Evolutionary conservation across 2,888 invertebrate genomes (phyloP), one percentile per base, ranked within the genome.

Genomic region (Melieria picta): DNA sequence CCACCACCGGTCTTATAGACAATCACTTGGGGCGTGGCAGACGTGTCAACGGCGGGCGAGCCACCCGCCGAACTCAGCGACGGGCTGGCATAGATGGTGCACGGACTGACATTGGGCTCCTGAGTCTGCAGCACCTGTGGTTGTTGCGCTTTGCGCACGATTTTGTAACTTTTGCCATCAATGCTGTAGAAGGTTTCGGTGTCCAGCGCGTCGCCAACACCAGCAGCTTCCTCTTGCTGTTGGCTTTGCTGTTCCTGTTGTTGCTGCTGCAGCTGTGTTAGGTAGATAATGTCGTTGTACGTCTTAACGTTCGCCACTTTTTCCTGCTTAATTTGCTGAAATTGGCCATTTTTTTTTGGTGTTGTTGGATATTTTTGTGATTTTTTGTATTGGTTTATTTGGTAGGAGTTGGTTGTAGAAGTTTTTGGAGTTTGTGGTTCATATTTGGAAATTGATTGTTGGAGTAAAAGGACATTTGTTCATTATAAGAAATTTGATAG

Each of bases 61-160:
- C 83, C 85, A 56, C 81, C 85, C 56, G 86, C 83, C 48, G 85
- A 85, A 74, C 85, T 84, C 50, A 85, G 73, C 52, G 85, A 82
- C 50, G 94, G 94, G 86, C 93, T 94, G 84, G 94, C 93, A 85
- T 94, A 94, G 89, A 93, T 91, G 56, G 83, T 78, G 61, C 76
- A 77, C 56, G 83, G 82, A 77, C 84, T 82, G 66, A 74, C 80
- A 73, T 78, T 78, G n/a, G 69, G 77, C 62, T 78, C 74, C 63
- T 77, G 75, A 52, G 76, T 71, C 72, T 76, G 77, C 73, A 77
- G 58, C 48, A 78, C 74, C 68, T 77, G 78, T 69, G 78, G 78
- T 52, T 77, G 78, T 67, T 77, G 75, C 62, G 76, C 71, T 77
- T 84, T 85, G 43, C 84, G 79, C 6, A 81, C 75, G 60, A 83